phyloP scores from a whole-genome alignment of 2,797 vertebrate species.

The Cuculus canorus region DNA sequence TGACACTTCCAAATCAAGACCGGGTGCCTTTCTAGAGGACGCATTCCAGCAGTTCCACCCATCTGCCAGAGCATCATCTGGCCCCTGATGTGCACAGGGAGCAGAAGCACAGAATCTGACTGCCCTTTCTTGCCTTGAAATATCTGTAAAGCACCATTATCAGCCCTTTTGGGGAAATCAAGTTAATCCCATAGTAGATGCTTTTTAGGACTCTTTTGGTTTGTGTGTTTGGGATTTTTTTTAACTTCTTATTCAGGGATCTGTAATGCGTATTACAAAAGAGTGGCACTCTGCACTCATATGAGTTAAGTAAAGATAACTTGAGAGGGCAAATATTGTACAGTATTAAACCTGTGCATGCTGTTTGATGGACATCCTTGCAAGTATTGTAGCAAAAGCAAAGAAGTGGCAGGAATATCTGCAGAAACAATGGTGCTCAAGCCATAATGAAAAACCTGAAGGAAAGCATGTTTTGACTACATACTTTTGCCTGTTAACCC shows the following conservation, averaged over 20 bases:
- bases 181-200: neutral
- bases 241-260: neutral
- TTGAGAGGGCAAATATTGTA: neutral
- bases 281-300: neutral
- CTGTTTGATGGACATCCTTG: neutral
- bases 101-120: neutral
- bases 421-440: neutral
- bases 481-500: neutral
- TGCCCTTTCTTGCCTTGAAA: neutral
- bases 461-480: neutral
- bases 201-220: neutral
- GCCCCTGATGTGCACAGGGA: neutral
- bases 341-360: neutral
- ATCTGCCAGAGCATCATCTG: neutral
- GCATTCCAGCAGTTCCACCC: neutral
- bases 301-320: neutral
- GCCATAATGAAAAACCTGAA: constrained; percentile 7
- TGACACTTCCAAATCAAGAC: neutral
- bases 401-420: neutral
- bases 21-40: neutral
- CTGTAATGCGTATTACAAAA: neutral
- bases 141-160: neutral
- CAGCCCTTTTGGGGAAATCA: neutral
- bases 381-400: neutral
- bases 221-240: no score